Evolutionary conservation across 2,113 vertebrate species (phyloP), one percentile per base, ranked within the genome.

Genomic region (Hyla sarda): DNA sequence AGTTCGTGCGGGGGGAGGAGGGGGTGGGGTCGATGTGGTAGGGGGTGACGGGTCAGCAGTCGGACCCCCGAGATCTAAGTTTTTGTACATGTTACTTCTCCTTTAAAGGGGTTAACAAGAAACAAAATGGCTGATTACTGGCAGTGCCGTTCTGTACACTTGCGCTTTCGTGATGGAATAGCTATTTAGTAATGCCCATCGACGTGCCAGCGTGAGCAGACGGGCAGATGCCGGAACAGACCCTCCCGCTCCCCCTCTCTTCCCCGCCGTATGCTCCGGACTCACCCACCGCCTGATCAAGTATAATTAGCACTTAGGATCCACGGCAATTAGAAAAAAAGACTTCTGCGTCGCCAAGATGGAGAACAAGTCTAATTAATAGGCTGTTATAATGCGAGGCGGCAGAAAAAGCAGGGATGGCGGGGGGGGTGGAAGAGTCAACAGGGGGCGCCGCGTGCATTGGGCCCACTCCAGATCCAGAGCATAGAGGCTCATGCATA

Each of bases 301-400:
- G 74, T 8, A 13, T 80, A 86, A 86, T 86, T 86, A 86, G 75
- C 14, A 30, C 75, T 72, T 86, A 28, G 75, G 71, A 79, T 71
- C 32, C 30, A 23, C 74, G 13, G 84, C 50, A 86, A 86, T 86
- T 86, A 79, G 69, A 86, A 86, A 56, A 86, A 86, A 56, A 47
- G 56, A 60, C 84, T 79, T 86, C 84, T 80, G 84, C 32, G 25
- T 21, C 4, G 11, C 65, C 47, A 56, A 67, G 74, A 41, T 56
- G 84, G 75, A n/a, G 76, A 71, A 79, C 47, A 69, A 78, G 30
- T 8, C 75, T 71, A 80, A 86, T 86, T 86, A 86, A 80, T 54
- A 37, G 47, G 19, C 74, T 34, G 10, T n/a, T 71, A 41, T 45
- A 56, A 21, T n/a, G 72, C 25, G 8, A 76, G 52, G 41, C 41